Evolutionary conservation across 1,140 invertebrate genomes (phyloP).

Genomic region (Papilio aristodemus): DNA sequence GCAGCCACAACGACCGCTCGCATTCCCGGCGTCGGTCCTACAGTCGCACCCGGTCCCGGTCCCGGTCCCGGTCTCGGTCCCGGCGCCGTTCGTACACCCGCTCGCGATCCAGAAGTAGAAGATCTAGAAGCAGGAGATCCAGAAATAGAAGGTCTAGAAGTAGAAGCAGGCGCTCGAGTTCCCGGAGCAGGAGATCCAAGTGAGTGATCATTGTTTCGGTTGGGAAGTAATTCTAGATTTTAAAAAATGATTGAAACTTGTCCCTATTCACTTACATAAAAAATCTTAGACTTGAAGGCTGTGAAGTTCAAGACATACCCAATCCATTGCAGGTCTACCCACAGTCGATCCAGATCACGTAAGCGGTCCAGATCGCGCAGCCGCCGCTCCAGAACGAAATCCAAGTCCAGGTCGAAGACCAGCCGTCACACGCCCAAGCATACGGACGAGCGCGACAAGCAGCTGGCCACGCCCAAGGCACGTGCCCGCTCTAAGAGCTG

Average conservation of each 20-base stretch:
- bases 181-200: slow-evolving; percentile 45
- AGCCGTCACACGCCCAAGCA: slow-evolving; percentile 37
- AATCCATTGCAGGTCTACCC: slow-evolving; percentile 44
- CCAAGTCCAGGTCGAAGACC: slow-evolving; percentile 37
- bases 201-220: slow-evolving; percentile 35
- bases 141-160: slow-evolving; percentile 46
- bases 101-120: slow-evolving; percentile 44
- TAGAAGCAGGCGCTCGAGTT: slow-evolving; percentile 40
- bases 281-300: too few relatives aligned
- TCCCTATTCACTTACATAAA: too few relatives aligned
- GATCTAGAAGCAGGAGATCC: slow-evolving; percentile 45
- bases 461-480: slow-evolving; percentile 17
- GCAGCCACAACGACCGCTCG: slow-evolving; percentile 61
- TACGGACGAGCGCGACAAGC: background rate
- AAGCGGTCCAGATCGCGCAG: slow-evolving; percentile 39
- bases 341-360: slow-evolving; percentile 44
- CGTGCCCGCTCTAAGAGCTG: slow-evolving; percentile 54
- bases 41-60: slow-evolving; percentile 48
- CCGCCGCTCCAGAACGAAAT: slow-evolving; percentile 39
- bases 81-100: slow-evolving; percentile 48
- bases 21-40: slow-evolving; percentile 71
- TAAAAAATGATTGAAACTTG: background rate
- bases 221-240: too few relatives aligned
- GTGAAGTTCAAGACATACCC: background rate
- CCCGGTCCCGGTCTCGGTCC: slow-evolving; percentile 59